Evolutionary conservation across 1,140 invertebrate genomes (phyloP).

Genomic region (Bombus waltoni): DNA sequence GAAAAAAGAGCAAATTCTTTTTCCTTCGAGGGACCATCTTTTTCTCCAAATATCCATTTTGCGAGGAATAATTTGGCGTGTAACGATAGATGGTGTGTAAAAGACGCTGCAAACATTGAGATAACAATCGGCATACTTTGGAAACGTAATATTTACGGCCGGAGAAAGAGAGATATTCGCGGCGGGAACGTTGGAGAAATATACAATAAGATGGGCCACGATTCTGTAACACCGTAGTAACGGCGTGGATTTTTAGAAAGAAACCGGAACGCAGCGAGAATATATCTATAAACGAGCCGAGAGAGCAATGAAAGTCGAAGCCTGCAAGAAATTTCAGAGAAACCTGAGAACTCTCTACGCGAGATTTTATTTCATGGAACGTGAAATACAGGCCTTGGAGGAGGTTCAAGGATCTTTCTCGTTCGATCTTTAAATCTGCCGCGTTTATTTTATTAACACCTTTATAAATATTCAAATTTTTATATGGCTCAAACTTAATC

Average conservation of each 20-base stretch:
- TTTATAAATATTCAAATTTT: not conserved
- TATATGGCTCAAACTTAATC: no score
- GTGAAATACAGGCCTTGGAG: no score
- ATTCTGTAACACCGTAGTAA: not conserved
- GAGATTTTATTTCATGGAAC: not conserved
- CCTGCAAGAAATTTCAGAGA: not conserved
- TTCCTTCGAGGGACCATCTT: not conserved
- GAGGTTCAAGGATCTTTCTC: not conserved
- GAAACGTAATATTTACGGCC: not conserved
- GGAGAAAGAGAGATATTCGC: not conserved
- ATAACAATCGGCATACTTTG: not conserved
- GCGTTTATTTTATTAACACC: not conserved
- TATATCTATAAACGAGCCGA: not conserved
- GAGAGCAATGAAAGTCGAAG: not conserved
- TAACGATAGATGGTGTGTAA: not conserved
- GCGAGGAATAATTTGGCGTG: not conserved
- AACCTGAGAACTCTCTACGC: conserved; percentile 3
- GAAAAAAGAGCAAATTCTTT: not conserved
- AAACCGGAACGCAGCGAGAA: not conserved
- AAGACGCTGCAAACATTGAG: not conserved
- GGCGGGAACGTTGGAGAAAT: conserved; percentile 2
- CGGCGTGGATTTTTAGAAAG: conserved; percentile 1
- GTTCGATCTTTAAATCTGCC: not conserved
- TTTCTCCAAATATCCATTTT: no score
- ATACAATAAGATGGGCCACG: not conserved